Evolutionary conservation across 1,140 invertebrate genomes (phyloP).

Genomic region (Diorhabda carinulata): DNA sequence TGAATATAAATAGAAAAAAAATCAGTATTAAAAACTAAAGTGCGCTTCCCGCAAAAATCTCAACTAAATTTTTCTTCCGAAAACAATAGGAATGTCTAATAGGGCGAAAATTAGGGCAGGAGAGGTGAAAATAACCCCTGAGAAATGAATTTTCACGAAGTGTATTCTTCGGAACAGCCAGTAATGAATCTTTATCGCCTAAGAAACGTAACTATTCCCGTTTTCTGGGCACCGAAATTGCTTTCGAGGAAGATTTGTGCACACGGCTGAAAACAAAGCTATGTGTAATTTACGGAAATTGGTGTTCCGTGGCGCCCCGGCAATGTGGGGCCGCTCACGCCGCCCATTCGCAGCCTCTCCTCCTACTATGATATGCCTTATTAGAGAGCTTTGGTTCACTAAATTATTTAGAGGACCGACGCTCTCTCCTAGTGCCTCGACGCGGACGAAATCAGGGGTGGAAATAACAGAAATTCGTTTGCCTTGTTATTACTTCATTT

Average conservation of each 20-base stretch:
- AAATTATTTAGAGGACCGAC: slow-evolving; percentile 30
- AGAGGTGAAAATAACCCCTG: slow-evolving; percentile 13
- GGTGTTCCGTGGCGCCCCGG: slow-evolving; percentile 33
- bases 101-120: slow-evolving; percentile 13
- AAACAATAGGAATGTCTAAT: slow-evolving; percentile 10
- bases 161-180: slow-evolving; percentile 34
- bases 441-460: slow-evolving; percentile 17
- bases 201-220: slow-evolving; percentile 43
- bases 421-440: background rate
- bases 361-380: slow-evolving; percentile 33
- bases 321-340: slow-evolving; percentile 28
- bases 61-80: slow-evolving; percentile 1
- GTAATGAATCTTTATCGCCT: slow-evolving; percentile 46
- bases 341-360: slow-evolving; percentile 21
- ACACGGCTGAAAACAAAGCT: slow-evolving; percentile 43
- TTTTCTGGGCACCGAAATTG: slow-evolving; percentile 37
- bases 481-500: slow-evolving; percentile 25
- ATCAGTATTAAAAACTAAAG: background rate
- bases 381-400: slow-evolving; percentile 31
- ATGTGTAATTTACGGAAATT: slow-evolving; percentile 45
- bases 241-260: slow-evolving; percentile 44
- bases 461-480: slow-evolving; percentile 30
- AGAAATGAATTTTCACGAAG: slow-evolving; percentile 31
- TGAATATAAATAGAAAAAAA: background rate
- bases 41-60: background rate